Conservation (phyloP, 2,113 vertebrate species). For the Scomber colias region DNA sequence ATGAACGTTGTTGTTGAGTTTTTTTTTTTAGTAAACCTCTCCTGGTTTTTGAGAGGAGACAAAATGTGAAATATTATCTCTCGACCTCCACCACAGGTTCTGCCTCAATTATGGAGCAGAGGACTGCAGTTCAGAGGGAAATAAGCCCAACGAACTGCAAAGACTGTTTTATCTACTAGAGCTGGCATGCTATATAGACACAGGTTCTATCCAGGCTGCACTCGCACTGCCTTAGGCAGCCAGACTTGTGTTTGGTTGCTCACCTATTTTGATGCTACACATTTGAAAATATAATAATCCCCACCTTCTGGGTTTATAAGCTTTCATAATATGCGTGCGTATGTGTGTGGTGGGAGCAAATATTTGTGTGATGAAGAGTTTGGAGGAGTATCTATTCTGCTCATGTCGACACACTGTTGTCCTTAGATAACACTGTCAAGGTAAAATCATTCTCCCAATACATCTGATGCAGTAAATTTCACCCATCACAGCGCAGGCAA, state of each 20-base stretch:
- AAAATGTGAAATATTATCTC: slow-evolving; percentile 46
- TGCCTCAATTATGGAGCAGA: slow-evolving; percentile 28
- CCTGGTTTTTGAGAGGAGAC: slow-evolving; percentile 30
- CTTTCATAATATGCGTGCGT: slow-evolving; percentile 12
- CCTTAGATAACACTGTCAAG: slow-evolving; percentile 57
- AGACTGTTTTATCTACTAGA: slow-evolving; percentile 63
- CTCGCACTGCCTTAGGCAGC: slow-evolving; percentile 46
- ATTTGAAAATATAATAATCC: slow-evolving; percentile 54
- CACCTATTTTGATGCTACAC: slow-evolving; percentile 60
- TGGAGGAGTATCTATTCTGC: slow-evolving; percentile 15
- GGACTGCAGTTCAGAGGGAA: slow-evolving; percentile 48
- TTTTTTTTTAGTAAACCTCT: background rate
- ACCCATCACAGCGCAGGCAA: slow-evolving; percentile 27
- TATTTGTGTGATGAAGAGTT: slow-evolving; percentile 45
- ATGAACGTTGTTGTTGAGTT: too few species aligned
- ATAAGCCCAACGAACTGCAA: slow-evolving; percentile 66
- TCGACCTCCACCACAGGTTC: slow-evolving; percentile 36
- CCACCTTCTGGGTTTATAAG: slow-evolving; percentile 30
- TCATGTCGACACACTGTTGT: slow-evolving; percentile 38
- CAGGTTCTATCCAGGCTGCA: slow-evolving; percentile 54
- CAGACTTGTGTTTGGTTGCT: slow-evolving; percentile 52
- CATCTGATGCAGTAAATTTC: slow-evolving; percentile 45
- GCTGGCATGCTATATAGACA: slow-evolving; percentile 58
- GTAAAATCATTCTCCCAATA: slow-evolving; percentile 33
- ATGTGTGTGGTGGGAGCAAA: background rate